Percentiles rank a stretch among this genome's conserved stretches.
These are phyloP conservation scores for Drosophila niveifrons DNA, from an alignment of 2,888 invertebrate species.

Conservation along the genomic window DNA sequence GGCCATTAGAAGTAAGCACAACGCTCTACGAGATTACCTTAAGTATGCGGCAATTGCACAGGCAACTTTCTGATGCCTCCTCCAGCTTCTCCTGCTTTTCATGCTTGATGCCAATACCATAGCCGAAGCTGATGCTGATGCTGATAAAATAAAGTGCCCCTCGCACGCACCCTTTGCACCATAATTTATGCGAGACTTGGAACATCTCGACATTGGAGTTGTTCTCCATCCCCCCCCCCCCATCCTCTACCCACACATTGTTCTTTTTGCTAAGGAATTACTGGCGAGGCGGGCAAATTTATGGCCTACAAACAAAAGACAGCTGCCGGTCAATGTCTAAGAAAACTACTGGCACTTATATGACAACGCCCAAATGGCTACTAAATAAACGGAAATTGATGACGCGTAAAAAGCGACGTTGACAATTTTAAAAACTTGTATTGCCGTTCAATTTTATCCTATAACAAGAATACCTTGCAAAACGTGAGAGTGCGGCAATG, in stretches of 20 bases:
- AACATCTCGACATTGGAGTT: conserved; percentile 37
- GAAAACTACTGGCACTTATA: conserved; percentile 54
- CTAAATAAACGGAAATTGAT: conserved; percentile 78
- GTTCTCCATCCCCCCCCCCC: too few species aligned
- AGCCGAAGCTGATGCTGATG: conserved; percentile 25
- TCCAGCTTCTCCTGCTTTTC: background rate
- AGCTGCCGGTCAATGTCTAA: conserved; percentile 57
- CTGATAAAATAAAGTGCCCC: conserved; percentile 68
- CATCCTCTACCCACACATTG: conserved; percentile 3
- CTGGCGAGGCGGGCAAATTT: conserved; percentile 50
- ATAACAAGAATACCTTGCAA: conserved; percentile 39
- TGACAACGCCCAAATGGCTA: conserved; percentile 62
- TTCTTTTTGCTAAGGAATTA: conserved; percentile 19
- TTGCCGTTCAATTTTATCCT: conserved; percentile 33
- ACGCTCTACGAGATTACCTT: conserved; percentile 76
- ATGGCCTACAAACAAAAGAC: conserved; percentile 75
- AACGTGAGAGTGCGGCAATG: background rate
- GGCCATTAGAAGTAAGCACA: conserved; percentile 78
- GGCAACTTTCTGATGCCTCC: conserved; percentile 67
- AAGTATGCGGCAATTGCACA: conserved; percentile 80
- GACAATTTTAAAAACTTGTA: conserved; percentile 76
- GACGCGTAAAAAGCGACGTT: conserved; percentile 74
- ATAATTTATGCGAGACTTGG: conserved; percentile 72
- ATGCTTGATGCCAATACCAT: conserved; percentile 9
- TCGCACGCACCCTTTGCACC: conserved; percentile 53